Conservation (phyloP, 2,888 invertebrate genomes). For the Prostheceraeus crozeri region DNA sequence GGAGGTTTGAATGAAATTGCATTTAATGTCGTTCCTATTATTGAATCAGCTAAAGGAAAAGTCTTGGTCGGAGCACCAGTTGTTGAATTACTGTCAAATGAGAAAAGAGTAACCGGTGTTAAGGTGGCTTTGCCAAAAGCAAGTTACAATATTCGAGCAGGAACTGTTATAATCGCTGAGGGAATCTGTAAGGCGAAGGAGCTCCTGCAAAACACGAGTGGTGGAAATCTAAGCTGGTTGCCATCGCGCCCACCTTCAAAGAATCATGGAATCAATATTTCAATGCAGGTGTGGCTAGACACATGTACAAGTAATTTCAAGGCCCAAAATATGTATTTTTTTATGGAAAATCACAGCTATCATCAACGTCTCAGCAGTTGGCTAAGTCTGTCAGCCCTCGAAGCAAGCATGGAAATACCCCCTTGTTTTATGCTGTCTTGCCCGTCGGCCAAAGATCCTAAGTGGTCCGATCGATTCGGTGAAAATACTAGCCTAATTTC, state of each 20-base stretch:
- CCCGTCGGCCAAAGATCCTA: conserved; percentile 56
- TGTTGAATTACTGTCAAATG: conserved; percentile 46
- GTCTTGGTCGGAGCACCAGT: conserved; percentile 54
- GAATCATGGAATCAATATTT: conserved; percentile 50
- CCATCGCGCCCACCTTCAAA: too few species aligned
- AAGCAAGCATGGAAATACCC: conserved; percentile 45
- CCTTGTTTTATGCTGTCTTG: conserved; percentile 55
- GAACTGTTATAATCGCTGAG: conserved; percentile 50
- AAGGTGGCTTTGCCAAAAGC: too few species aligned
- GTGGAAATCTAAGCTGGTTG: conserved; percentile 50
- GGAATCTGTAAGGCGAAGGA: conserved; percentile 50
- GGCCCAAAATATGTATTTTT: conserved; percentile 47
- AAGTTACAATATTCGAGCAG: conserved; percentile 47
- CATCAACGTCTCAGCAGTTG: too few species aligned
- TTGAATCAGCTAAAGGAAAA: conserved; percentile 52
- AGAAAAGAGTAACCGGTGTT: conserved; percentile 44
- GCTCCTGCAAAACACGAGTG: conserved; percentile 46
- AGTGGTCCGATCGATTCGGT: conserved; percentile 49
- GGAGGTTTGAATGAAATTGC: conserved; percentile 57
- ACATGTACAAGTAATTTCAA: conserved; percentile 45
- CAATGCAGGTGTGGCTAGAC: conserved; percentile 46
- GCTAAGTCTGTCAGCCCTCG: conserved; percentile 45
- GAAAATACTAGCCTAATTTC: conserved; percentile 46
- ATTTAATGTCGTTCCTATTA: conserved; percentile 52
- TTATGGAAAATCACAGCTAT: too few species aligned